Evolutionary conservation across 2,888 invertebrate genomes (phyloP), one percentile per base, ranked within the genome.

Genomic region (Cryptosula pallasiana): DNA sequence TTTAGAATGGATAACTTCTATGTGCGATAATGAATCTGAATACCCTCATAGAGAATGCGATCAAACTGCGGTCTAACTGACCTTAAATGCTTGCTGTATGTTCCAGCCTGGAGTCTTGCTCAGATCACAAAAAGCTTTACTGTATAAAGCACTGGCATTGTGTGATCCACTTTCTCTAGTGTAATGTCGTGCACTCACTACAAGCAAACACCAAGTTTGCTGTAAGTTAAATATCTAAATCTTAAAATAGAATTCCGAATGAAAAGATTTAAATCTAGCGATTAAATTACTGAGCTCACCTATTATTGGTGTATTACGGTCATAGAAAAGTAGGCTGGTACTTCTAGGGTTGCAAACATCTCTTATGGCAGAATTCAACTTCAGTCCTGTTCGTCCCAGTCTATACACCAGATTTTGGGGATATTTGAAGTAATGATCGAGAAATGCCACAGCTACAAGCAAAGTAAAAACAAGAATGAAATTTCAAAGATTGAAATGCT

Each of bases 71-170:
- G n/a, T n/a, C n/a, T n/a, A n/a, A n/a, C n/a, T n/a, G 20, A 63
- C 63, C 63, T 63, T 63, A 32, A 63, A 63, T 27, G 63, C 63
- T 63, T 32, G 5, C 9, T 32, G 34, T 29, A 63, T 63, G 27
- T 63, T 32, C 63, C 63, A 63, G 3, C 63, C 63, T 63, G 32
- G 32, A 13, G 32, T 63, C 34, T 63, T 63, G 34, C 63, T 63
- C 9, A 63, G 63, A 5, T 63, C 5, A n/a, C 63, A 63, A 32
- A 63, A 63, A 5, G 63, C 63, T 34, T 63, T 63, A 63, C 34
- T 63, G 63, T 63, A 63, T 16, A 63, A 32, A 27, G 63, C 29
- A 32, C 63, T 63, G 32, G 63, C 63, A 63, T 63, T 63, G n/a
- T 63, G 63, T 32, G 32, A 13, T 20, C 27, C 34, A 29, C 29